phyloP scores from a whole-genome alignment of 2,797 vertebrate species.

The Danio aesculapii region DNA sequence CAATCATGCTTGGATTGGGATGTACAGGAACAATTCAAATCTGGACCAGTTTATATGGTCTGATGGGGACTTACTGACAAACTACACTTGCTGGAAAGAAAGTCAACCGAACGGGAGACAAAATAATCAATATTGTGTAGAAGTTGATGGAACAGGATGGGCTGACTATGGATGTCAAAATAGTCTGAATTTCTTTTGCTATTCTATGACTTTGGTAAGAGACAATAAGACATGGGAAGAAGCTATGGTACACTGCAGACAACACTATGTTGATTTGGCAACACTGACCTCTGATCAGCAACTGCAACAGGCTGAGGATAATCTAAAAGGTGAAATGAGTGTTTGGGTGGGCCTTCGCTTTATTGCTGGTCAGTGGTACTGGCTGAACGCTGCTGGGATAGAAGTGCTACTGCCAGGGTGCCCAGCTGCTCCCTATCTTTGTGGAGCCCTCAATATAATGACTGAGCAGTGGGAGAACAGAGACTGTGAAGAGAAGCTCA shows the following conservation, averaged over 20 bases:
- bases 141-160: background rate
- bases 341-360: slow-evolving; percentile 53
- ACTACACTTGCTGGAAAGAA: background rate
- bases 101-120: rapidly evolving
- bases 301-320: background rate
- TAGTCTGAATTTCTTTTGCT: rapidly evolving
- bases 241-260: slow-evolving; percentile 26
- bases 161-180: rapidly evolving
- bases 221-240: slow-evolving; percentile 46
- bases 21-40: background rate
- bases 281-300: background rate
- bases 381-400: background rate
- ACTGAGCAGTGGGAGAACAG: background rate
- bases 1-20: slow-evolving; percentile 25
- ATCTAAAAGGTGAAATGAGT: background rate
- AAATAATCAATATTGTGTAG: rapidly evolving
- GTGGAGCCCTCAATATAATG: slow-evolving; percentile 1
- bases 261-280: slow-evolving; percentile 17
- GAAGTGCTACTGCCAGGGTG: slow-evolving; percentile 26
- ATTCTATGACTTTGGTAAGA: background rate
- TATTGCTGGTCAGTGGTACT: slow-evolving; percentile 26
- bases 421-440: slow-evolving; percentile 7
- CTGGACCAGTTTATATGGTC: background rate
- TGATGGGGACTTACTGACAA: background rate
- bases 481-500: slow-evolving; percentile 18